Evolutionary conservation across 2,113 vertebrate species (phyloP), one percentile per base, ranked within the genome.

Genomic region (Rhynchopsitta pachyrhyncha): DNA sequence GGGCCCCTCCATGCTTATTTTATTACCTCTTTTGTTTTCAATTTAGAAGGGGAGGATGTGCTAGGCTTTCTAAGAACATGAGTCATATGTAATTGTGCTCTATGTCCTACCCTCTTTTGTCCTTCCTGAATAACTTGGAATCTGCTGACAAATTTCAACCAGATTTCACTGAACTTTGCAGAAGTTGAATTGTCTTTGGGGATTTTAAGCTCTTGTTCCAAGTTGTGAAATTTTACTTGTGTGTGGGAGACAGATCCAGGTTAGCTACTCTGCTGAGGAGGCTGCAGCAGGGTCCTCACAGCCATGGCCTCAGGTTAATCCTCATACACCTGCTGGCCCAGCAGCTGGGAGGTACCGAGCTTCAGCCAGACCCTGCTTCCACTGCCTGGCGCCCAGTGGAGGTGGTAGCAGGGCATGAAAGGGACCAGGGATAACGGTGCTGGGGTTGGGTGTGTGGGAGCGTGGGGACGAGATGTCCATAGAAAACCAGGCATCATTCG

Each of bases 291-390:
- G 62, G 55, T 52, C n/a, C 52, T 42, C 4, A 1, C 14, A 24
- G 86, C 49, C 4, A 1, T 1, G 5, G 59, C 44, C n/a, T 20
- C 28, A 2, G 33, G 57, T 42, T 53, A 23, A 37, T 27, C 39
- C 1, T 1, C 1, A 0, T 5, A 46, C 8, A 8, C 9, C 46
- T n/a, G 42, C 23, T 44, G 66, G 63, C 50, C 27, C 2, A 1
- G 53, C 5, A 53, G 76, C 70, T 7, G 1, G 14, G 50, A 64
- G 29, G 37, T 8, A 6, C 44, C 0, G 3, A 16, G 76, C 14
- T 33, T 16, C 68, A 11, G 53, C 66, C 3, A 2, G 42, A 59
- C 39, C 35, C 7, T 1, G 6, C 19, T 24, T 11, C 24, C 0
- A 1, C 17, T 2, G 15, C 53, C 63, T 28, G 50, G 20, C 11